A percentile compares a stretch with the other conserved stretches of the same genome.
Evolutionary conservation across 2,888 invertebrate genomes (phyloP).

Genomic region (Cerastis rubricosa): DNA sequence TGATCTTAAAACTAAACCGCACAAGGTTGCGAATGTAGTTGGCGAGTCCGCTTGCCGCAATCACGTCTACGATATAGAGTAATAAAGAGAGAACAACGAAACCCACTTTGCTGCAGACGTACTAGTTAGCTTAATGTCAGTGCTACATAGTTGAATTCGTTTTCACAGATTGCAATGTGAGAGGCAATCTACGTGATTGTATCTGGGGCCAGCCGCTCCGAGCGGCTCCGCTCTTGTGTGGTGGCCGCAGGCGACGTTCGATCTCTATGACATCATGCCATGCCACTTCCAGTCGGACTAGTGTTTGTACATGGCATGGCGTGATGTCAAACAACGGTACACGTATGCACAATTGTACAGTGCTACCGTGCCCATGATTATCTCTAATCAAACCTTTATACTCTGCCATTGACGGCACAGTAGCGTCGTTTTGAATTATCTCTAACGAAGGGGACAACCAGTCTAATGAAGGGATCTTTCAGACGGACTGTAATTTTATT

Average conservation of each 20-base stretch:
- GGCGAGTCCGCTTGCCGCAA: slow-evolving; percentile 17
- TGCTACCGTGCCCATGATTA: slow-evolving; percentile 16
- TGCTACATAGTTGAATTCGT: slow-evolving; percentile 24
- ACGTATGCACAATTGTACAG: slow-evolving; percentile 36
- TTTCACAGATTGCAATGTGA: slow-evolving; percentile 45
- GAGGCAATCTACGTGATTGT: slow-evolving; percentile 43
- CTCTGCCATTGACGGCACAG: slow-evolving; percentile 16
- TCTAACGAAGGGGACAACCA: slow-evolving; percentile 34
- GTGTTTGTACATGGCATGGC: slow-evolving; percentile 27
- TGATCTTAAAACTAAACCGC: slow-evolving; percentile 44
- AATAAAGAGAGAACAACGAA: slow-evolving; percentile 39
- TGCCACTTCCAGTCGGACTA: slow-evolving; percentile 31
- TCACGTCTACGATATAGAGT: slow-evolving; percentile 15
- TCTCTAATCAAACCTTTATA: slow-evolving; percentile 46
- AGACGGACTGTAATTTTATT: slow-evolving; percentile 30
- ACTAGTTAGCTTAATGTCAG: slow-evolving; percentile 31
- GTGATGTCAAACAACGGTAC: slow-evolving; percentile 58
- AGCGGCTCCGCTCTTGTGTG: slow-evolving; percentile 7
- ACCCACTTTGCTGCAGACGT: slow-evolving; percentile 40
- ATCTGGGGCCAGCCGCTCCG: slow-evolving; percentile 24
- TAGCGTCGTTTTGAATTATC: slow-evolving; percentile 31
- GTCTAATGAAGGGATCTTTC: slow-evolving; percentile 32
- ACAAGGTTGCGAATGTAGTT: slow-evolving; percentile 42
- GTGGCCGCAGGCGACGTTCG: slow-evolving; percentile 22
- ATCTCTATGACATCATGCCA: slow-evolving; percentile 47